Percentiles rank a stretch among this genome's conserved stretches.
phyloP scores from a whole-genome alignment of 2,113 vertebrate species.

The Tonatia bakeri region DNA sequence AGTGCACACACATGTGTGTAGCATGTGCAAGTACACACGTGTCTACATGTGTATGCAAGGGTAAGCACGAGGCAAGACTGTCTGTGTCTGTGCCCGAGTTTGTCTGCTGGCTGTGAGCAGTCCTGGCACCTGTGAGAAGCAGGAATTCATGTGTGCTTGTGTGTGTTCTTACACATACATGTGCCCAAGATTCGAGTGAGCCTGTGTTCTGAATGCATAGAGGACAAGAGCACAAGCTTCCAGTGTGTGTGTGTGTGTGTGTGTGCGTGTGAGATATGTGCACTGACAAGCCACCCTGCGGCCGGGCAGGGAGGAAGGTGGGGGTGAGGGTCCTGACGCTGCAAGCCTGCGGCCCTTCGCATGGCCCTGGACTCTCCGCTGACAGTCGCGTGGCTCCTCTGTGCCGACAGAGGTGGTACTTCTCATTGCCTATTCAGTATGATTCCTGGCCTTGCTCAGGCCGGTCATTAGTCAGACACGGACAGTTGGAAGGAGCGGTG shows the following conservation, averaged over 20 bases:
- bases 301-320: constrained; percentile 68
- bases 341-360: constrained; percentile 75
- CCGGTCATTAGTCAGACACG: constrained; percentile 50
- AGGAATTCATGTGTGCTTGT: not conserved
- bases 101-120: not conserved
- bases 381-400: constrained; percentile 65
- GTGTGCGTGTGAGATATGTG: not conserved
- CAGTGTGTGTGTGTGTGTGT: not conserved
- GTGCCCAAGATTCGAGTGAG: not conserved
- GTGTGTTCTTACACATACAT: not conserved
- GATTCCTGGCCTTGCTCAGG: constrained; percentile 53
- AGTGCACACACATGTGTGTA: not conserved
- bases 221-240: not conserved
- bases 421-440: constrained; percentile 58
- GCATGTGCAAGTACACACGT: too few species aligned
- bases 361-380: constrained; percentile 60
- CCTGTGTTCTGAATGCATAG: not conserved
- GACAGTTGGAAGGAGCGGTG: not conserved
- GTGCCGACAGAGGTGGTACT: constrained; percentile 64
- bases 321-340: constrained; percentile 18
- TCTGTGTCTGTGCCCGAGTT: not conserved
- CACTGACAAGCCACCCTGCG: constrained; percentile 34
- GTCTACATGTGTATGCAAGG: not conserved
- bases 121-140: not conserved
- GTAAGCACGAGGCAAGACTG: not conserved